A percentile compares a stretch with the other conserved stretches of the same genome.
phyloP scores from a whole-genome alignment of 2,113 vertebrate genomes.

The Charina bottae region DNA sequence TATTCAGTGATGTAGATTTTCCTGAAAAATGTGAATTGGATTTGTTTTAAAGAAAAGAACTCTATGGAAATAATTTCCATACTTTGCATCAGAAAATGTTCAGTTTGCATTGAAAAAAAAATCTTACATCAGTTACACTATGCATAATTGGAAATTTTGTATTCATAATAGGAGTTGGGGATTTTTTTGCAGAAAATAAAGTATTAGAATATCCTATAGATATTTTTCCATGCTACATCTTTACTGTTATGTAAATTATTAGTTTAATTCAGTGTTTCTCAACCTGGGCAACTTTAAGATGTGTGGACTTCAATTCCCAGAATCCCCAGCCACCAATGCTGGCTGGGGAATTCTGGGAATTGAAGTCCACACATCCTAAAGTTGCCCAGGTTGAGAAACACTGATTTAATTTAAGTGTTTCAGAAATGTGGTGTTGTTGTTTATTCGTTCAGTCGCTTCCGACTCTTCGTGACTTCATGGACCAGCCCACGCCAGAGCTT shows the following conservation, averaged over 20 bases:
- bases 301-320: no score
- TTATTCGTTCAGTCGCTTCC: no score
- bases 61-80: not conserved
- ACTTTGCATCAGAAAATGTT: not conserved
- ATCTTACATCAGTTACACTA: not conserved
- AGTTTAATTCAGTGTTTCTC: not conserved
- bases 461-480: no score
- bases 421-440: no score
- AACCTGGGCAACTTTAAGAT: no score
- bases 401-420: not conserved
- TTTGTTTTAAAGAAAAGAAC: not conserved
- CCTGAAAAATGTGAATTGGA: not conserved
- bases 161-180: not conserved
- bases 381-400: no score
- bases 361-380: no score
- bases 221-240: not conserved
- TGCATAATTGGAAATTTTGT: not conserved
- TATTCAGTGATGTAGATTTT: not conserved
- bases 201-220: no score
- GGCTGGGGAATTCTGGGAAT: no score
- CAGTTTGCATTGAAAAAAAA: not conserved
- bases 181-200: not conserved
- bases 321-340: no score
- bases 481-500: no score
- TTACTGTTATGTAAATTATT: not conserved